Percentiles rank a stretch among this genome's conserved stretches.
Evolutionary conservation across 2,888 invertebrate genomes (phyloP).

Genomic region (Lordiphosa fenestrarum): DNA sequence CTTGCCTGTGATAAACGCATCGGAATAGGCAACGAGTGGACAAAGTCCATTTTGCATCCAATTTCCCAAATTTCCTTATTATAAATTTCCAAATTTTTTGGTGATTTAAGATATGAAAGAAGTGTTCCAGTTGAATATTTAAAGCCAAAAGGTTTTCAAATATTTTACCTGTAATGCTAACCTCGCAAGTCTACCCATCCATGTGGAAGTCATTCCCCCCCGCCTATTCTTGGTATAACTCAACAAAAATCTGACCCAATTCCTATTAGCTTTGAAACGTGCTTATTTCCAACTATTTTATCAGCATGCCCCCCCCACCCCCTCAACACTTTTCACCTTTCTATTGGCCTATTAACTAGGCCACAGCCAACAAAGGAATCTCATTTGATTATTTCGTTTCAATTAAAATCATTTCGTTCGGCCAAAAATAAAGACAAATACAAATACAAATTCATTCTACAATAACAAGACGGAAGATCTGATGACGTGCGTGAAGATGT

Average conservation of each 20-base stretch:
- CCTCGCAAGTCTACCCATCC: not conserved
- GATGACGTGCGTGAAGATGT: constrained; percentile 58
- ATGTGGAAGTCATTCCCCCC: constrained; percentile 2
- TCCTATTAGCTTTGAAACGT: constrained; percentile 10
- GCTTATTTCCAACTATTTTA: constrained; percentile 19
- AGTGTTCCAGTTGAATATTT: no score
- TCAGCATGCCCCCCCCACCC: no score
- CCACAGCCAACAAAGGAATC: not conserved
- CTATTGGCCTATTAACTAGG: no score
- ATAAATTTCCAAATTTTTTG: no score
- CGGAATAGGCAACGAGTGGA: no score
- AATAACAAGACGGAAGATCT: constrained; percentile 18
- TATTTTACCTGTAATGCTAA: not conserved
- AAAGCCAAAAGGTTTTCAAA: no score
- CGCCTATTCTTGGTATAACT: constrained; percentile 1
- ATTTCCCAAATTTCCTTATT: no score
- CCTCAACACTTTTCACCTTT: constrained; percentile 2
- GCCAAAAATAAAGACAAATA: not conserved
- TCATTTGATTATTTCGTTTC: constrained; percentile 17
- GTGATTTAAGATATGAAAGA: no score
- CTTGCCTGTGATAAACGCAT: no score
- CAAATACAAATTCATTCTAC: not conserved
- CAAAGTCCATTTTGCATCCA: no score
- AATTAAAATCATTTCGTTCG: constrained; percentile 32
- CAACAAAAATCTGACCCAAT: not conserved